Base-by-base conservation (phyloP, 1,140 invertebrate species). In the Neomicropteryx cornuta region DNA sequence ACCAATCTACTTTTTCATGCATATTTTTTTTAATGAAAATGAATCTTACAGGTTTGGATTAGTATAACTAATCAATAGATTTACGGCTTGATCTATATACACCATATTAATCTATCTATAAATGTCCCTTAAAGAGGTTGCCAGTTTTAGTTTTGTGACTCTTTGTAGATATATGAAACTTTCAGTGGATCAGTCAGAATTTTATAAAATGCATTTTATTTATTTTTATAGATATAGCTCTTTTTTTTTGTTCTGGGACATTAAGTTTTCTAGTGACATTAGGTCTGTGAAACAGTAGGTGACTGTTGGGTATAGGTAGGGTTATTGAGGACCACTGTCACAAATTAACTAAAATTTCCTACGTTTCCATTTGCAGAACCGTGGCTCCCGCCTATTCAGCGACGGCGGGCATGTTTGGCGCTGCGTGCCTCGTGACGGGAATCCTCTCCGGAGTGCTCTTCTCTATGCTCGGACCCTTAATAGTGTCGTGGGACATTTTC, bases 341-440 rank as follows among this genome's bases (percentile, higher is more conserved):
- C 4, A 18, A 36, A 2, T 4, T 11, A 2, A n/a, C 8, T 18
- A 18, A 39, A 39, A 14, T 2, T 18, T n/a, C 13, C 8, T 3
- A 10, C 13, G 13, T n/a, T 28, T 42, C 46, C 42, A 41, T 32
- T 71, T 75, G 18, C 63, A 93, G 89, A 45, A 79, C 73, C 24
- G 92, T 96, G 6, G 80, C 88, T 28, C 73, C 79, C 1, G 77
- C 87, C 46, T 71, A 95, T 58, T 83, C 87, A 16, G 68, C 82
- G 0, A 83, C 79, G 5, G 94, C 94, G 2, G 94, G 93, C 21
- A 98, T 97, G 93, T 88, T 93, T 60, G 92, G 81, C 19, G 90
- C 85, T 2, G 91, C 94, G 13, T 83, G 79, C 49, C 70, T 97
- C 1, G 83, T 97, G 1, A 81, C 88, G 2, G 94, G 94, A 18